phyloP scores from a whole-genome alignment of 2,797 vertebrate species.

The Peromyscus eremicus region DNA sequence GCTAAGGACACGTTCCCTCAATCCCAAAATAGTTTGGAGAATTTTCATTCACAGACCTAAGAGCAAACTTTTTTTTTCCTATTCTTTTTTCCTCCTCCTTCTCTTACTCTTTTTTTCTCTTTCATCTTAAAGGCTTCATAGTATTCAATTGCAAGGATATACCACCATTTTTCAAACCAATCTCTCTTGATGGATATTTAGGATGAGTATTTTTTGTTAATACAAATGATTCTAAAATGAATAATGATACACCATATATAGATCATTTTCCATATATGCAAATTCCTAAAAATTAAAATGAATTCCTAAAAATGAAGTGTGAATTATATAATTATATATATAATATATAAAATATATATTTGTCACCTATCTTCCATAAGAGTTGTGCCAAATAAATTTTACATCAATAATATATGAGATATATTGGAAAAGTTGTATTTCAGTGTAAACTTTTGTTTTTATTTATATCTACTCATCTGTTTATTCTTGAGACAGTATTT shows the following conservation, averaged over 20 bases:
- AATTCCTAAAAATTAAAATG: conserved; percentile 42
- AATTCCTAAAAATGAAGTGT: neutral
- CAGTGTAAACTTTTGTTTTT: neutral
- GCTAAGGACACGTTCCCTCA: neutral
- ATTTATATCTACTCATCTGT: neutral
- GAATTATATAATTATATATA: neutral
- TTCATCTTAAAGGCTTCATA: neutral
- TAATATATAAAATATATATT: neutral
- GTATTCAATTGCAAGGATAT: neutral
- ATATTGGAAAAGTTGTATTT: conserved; percentile 21
- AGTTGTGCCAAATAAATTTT: neutral
- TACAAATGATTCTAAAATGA: neutral
- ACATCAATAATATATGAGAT: neutral
- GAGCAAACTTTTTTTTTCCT: neutral
- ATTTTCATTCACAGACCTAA: neutral
- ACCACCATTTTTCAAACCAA: neutral
- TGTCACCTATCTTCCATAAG: neutral
- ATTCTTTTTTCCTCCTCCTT: neutral
- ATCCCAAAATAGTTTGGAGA: neutral
- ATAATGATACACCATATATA: neutral
- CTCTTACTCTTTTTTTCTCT: neutral
- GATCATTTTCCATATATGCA: neutral
- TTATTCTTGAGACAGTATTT: neutral
- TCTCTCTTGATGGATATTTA: neutral
- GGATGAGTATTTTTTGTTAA: neutral